Conservation (phyloP, 2,888 invertebrate species). For the Tillus elongatus region DNA sequence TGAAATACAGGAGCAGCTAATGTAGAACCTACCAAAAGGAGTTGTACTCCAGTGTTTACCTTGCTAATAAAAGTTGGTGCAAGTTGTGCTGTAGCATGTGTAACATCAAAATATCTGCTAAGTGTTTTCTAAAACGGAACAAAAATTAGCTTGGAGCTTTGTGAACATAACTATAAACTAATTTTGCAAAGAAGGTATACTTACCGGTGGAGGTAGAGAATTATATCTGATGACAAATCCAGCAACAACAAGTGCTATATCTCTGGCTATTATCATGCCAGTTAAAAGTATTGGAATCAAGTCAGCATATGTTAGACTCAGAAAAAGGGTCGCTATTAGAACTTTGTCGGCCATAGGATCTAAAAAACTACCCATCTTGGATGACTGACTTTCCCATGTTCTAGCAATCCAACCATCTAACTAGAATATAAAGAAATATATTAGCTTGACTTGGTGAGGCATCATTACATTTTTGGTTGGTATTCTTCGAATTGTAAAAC, state of each 20-base stretch:
- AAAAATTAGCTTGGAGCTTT: conserved; percentile 12
- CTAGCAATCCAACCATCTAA: conserved; percentile 95
- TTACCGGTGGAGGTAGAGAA: conserved; percentile 81
- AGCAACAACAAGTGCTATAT: conserved; percentile 69
- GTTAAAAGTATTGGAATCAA: conserved; percentile 78
- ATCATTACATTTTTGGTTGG: neutral
- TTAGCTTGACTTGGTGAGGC: conserved; percentile 3
- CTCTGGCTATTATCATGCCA: conserved; percentile 73
- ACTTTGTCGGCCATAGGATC: conserved; percentile 98
- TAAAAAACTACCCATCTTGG: conserved; percentile 87
- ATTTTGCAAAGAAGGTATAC: conserved; percentile 29
- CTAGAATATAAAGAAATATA: conserved; percentile 46
- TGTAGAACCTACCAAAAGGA: conserved; percentile 75
- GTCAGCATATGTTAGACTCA: conserved; percentile 76
- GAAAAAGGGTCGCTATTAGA: conserved; percentile 78
- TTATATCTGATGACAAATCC: conserved; percentile 86
- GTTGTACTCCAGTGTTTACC: conserved; percentile 86
- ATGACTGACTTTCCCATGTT: conserved; percentile 81
- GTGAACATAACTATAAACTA: neutral
- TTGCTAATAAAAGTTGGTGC: conserved; percentile 91
- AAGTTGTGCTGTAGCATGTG: conserved; percentile 83
- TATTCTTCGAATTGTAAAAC: too few relatives aligned
- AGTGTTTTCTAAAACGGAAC: conserved; percentile 64
- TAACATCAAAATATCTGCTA: conserved; percentile 82
- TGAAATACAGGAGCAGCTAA: conserved; percentile 86